A percentile compares a stretch with the other conserved stretches of the same genome.
phyloP scores from a whole-genome alignment of 2,797 vertebrate genomes.

The Pterois miles region DNA sequence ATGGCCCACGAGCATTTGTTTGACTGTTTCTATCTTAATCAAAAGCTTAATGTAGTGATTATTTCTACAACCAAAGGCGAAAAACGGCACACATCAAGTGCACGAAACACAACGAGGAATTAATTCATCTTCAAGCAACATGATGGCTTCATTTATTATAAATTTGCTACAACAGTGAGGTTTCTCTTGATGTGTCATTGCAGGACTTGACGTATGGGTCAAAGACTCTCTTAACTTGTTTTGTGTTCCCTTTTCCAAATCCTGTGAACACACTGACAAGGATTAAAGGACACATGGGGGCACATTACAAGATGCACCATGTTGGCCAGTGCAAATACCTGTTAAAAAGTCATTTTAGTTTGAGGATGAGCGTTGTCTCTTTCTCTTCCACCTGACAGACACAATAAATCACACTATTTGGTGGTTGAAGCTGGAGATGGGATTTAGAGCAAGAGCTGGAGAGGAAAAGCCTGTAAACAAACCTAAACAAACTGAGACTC shows the following conservation, averaged over 20 bases:
- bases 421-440: not conserved
- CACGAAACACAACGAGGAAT: constrained; percentile 2
- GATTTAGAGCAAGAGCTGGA: not conserved
- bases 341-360: not conserved
- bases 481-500: not conserved
- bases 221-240: not conserved
- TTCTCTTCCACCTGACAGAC: not conserved
- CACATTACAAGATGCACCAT: not conserved
- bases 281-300: not conserved
- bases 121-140: not conserved
- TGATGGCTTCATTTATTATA: not conserved
- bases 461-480: not conserved
- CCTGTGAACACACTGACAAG: not conserved
- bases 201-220: not conserved
- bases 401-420: not conserved
- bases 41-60: constrained; percentile 57
- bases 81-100: constrained; percentile 14
- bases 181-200: not conserved
- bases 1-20: constrained; percentile 34
- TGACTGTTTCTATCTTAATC: constrained; percentile 55
- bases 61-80: constrained; percentile 44
- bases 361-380: not conserved
- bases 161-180: not conserved
- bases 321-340: not conserved
- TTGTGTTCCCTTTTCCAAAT: not conserved